These are phyloP conservation scores for Acrocephalus kingi DNA, from an alignment of 2,113 vertebrate species.

Conservation along the genomic window DNA sequence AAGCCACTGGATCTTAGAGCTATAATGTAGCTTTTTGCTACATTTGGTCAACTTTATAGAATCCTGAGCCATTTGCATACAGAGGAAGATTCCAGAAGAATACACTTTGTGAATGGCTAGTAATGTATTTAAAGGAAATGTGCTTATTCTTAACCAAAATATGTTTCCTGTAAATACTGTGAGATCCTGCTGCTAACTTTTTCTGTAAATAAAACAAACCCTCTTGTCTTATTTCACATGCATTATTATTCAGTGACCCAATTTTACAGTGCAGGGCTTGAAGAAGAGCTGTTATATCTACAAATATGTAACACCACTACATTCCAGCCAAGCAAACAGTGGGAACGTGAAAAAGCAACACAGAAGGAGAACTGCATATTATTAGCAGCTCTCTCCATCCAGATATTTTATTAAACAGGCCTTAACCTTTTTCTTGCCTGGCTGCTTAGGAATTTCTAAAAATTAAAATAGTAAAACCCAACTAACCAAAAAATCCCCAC, in stretches of 20 bases:
- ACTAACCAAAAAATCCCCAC: background rate
- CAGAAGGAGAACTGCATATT: background rate
- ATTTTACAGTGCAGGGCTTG: slow-evolving; percentile 4
- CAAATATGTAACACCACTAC: background rate
- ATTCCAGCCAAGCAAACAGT: background rate
- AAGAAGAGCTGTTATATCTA: background rate
- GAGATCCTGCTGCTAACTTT: background rate
- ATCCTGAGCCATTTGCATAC: background rate
- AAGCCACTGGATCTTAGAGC: background rate
- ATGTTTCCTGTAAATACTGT: background rate
- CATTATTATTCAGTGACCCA: slow-evolving; percentile 51
- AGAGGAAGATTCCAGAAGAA: background rate
- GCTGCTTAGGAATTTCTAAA: background rate
- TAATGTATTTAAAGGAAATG: background rate
- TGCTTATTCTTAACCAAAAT: background rate
- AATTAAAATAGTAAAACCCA: background rate
- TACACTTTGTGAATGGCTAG: background rate
- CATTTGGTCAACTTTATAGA: background rate
- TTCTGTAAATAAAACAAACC: background rate
- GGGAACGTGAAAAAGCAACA: background rate
- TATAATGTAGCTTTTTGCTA: background rate
- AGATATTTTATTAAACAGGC: background rate
- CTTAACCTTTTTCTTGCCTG: background rate
- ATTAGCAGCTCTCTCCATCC: background rate
- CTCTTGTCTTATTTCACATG: slow-evolving; percentile 29